A percentile compares a stretch with the other conserved stretches of the same genome.
Conservation (phyloP, 2,888 invertebrate genomes). For the Nowickia ferox region DNA sequence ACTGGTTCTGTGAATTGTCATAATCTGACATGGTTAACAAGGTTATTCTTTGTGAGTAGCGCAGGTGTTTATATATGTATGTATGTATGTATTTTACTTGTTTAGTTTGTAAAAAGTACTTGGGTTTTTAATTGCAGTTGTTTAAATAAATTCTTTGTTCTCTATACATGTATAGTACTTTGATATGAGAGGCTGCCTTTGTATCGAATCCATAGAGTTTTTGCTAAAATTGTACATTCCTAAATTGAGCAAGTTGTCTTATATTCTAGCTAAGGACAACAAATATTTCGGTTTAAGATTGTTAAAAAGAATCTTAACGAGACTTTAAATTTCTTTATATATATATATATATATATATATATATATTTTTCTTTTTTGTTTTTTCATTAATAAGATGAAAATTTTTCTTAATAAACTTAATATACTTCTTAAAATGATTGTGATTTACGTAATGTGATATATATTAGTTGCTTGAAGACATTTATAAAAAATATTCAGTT, state of each 20-base stretch:
- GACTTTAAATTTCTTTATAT: background rate
- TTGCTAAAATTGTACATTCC: background rate
- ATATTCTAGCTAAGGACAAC: background rate
- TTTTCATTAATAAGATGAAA: background rate
- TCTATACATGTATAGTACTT: slow-evolving; percentile 15
- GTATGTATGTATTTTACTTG: background rate
- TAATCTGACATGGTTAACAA: too few relatives aligned
- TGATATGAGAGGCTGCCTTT: slow-evolving; percentile 68
- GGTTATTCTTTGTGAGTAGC: too few relatives aligned
- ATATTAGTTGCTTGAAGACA: slow-evolving; percentile 34
- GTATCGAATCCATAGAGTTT: background rate
- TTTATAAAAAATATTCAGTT: slow-evolving; percentile 16
- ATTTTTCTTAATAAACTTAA: background rate
- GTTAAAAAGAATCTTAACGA: background rate
- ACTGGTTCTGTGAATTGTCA: too few relatives aligned
- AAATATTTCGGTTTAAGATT: background rate
- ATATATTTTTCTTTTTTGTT: background rate
- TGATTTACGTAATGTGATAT: background rate
- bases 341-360: too few relatives aligned
- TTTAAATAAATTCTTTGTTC: slow-evolving; percentile 62
- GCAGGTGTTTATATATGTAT: too few relatives aligned
- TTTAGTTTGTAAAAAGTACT: background rate
- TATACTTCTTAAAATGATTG: slow-evolving; percentile 44
- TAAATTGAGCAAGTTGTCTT: slow-evolving; percentile 57
- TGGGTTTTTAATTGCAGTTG: background rate